Percentiles rank a stretch among this genome's conserved stretches.
Evolutionary conservation across 2,113 vertebrate species (phyloP).

Genomic region (Climacteris rufus): DNA sequence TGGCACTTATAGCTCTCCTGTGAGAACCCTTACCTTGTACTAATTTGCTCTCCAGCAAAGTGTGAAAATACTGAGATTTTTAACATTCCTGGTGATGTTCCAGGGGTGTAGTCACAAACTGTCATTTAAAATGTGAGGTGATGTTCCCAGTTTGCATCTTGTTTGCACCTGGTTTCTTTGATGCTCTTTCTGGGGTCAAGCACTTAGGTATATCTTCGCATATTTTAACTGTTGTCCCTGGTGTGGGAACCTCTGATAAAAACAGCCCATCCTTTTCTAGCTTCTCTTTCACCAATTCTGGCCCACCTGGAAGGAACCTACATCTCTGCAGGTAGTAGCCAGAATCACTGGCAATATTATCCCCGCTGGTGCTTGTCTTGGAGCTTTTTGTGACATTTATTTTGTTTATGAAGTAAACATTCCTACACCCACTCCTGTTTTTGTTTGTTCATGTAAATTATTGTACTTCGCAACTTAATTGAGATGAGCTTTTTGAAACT

Average conservation of each 20-base stretch:
- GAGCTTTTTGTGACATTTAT: neutral
- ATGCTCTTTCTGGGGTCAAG: neutral
- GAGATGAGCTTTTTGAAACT: neutral
- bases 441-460: conserved; percentile 22
- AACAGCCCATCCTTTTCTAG: neutral
- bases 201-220: neutral
- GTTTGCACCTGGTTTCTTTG: neutral
- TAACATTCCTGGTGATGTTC: neutral
- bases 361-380: neutral
- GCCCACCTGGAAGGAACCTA: neutral
- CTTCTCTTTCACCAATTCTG: neutral
- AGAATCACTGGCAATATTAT: neutral
- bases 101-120: neutral
- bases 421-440: neutral
- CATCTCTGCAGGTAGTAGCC: neutral
- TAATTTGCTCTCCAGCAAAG: neutral
- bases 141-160: neutral
- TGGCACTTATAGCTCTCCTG: neutral
- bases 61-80: neutral
- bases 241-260: neutral
- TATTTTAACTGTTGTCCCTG: neutral
- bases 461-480: conserved; percentile 17
- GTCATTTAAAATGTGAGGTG: neutral
- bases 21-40: neutral
- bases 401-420: conserved; percentile 19